Evolutionary conservation across 2,113 vertebrate species (phyloP), one percentile per base, ranked within the genome.

Genomic region (Ranitomeya variabilis): DNA sequence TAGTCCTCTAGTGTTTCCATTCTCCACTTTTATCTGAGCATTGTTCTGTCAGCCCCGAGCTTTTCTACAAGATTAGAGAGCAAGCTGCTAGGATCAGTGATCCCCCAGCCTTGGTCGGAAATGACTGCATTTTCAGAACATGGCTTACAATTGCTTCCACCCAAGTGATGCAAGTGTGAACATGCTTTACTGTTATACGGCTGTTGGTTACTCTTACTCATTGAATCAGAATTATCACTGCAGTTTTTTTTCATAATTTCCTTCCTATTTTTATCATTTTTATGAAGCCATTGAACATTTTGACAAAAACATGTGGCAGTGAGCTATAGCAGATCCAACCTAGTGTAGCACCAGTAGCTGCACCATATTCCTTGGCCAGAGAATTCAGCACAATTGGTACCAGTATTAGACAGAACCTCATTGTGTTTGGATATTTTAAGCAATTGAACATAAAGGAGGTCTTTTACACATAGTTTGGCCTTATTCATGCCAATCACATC

Each of bases 41-140:
- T 89, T 89, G 71, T 89, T 76, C 87, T 67, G 74, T 18, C 55
- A 78, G 73, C 57, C 51, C 81, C 76, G 37, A 37, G 60, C 37
- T 77, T 89, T 71, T 82, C 82, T 85, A 66, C 45, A 89, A 84
- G 82, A 89, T 89, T 85, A 89, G 82, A 89, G 74, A 79, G 87
- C 26, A 31, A 89, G 82, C 82, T 89, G 71, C 54, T 85, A 21
- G 82, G 87, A 85, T 89, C 82, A 84, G 87, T 84, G 81, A 84
- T 79, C 87, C 80, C 73, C 82, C 71, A 57, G 87, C 81, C 73
- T 80, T 89, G 87, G 60, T 84, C n/a, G 26, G 74, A 26, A 88
- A 85, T 18, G 26, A 85, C 54, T 74, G 83, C 69, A 37, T 85
- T 76, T 60, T 85, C 69, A 85, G 83, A 85, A 69, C 67, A 74